Evolutionary conservation across 2,797 vertebrate genomes (phyloP), one percentile per base, ranked within the genome.

Genomic region (Enteromius paludinosus): DNA sequence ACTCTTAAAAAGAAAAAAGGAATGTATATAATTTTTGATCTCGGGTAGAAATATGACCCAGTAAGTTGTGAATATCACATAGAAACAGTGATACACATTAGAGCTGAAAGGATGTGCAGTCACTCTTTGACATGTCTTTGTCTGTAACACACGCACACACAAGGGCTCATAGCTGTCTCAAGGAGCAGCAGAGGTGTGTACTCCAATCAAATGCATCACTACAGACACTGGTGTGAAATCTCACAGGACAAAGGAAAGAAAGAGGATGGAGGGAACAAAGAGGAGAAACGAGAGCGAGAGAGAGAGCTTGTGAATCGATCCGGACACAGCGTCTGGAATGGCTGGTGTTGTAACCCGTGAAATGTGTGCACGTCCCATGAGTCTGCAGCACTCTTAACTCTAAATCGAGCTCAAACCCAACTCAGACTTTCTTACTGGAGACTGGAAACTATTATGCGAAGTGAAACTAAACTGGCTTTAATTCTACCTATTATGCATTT

Each of bases 151-250:
- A 28, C 15, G 3, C 61, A 59, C 59, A 49, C 66, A 38, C 12
- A n/a, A 52, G 43, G 52, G 7, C 79, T 62, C 56, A 71, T 30
- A 72, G 25, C 14, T 33, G 49, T 91, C 88, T 91, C 87, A 84
- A 90, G 87, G 87, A 89, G 89, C 88, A 87, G 87, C 81, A 86
- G 87, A 91, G 91, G 84, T 79, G 90, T 90, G 86, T 88, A 87
- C 89, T 91, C 90, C 92, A 93, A 93, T 94, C 92, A 92, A 94
- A 93, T 90, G 91, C 93, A 93, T 93, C 91, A 86, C 85, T 91
- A 93, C 88, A 78, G 91, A 88, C 89, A 89, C 87, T 89, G 74
- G 90, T 69, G 78, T 91, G 86, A 90, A 91, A 91, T 88, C 89
- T 91, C 91, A 65, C 18, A 66, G 83, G 71, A 78, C 49, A 62